Base-by-base conservation (phyloP, 2,888 invertebrate genomes). In the Diplolepis rosae region DNA sequence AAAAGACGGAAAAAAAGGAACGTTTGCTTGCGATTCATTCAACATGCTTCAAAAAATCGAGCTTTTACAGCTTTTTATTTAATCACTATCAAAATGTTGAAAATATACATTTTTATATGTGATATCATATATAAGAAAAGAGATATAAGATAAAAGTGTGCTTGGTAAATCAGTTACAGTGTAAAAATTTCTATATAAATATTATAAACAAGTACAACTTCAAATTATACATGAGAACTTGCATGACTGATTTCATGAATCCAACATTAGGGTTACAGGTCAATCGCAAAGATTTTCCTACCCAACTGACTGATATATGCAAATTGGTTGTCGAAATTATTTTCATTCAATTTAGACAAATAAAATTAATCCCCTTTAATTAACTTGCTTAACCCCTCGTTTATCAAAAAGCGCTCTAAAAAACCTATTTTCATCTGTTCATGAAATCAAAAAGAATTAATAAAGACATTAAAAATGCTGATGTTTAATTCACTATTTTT, bases 361-460 rank as follows among this genome's bases (percentile, higher is more conserved):
- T n/a, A n/a, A n/a, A n/a, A 39, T 39, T 56, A 35, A 61, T 61
- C n/a, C 24, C n/a, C 35, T 61, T 39, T 61, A 61, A 61, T 39
- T 22, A 61, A 35, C n/a, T 61, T 61, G n/a, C 24, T 24, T n/a
- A 13, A 24, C 24, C 5, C 22, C 5, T 22, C 13, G 1, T 18
- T 35, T 15, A 1, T 35, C 35, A 56, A 22, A 5, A 61, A 24
- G 11, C 1, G 27, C n/a, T 24, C n/a, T 61, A 13, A 6, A 24
- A 24, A 61, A 32, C 13, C 1, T 30, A 4, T 45, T 7, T 15
- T 45, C 15, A 6, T 11, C 27, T n/a, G 24, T 51, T 27, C n/a
- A 51, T 13, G 7, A 7, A 22, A 24, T 11, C 9, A 24, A 50
- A 50, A 24, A 22, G 9, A 24, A 24, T 22, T 30, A 30, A 5